Evolutionary conservation across 2,888 invertebrate genomes (phyloP).

Genomic region (Palloptera scutellata): DNA sequence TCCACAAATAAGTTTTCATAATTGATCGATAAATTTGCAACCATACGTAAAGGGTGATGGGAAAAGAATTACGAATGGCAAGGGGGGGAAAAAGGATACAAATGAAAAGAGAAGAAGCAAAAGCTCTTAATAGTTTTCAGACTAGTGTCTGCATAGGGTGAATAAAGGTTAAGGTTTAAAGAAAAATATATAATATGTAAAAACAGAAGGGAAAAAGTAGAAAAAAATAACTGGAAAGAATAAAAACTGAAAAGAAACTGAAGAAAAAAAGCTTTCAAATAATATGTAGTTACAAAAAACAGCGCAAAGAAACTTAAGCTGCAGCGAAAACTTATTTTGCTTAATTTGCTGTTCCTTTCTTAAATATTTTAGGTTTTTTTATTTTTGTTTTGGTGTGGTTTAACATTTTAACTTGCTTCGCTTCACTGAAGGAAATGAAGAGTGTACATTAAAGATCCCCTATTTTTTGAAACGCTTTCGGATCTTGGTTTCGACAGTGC

Average conservation of each 20-base stretch:
- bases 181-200: too few relatives aligned
- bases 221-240: background rate
- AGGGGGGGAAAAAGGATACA: too few relatives aligned
- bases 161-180: background rate
- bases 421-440: background rate
- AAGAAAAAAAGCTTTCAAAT: background rate
- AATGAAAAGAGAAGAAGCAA: too few relatives aligned
- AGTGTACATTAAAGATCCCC: too few relatives aligned
- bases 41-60: too few relatives aligned
- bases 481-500: too few relatives aligned
- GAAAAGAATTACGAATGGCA: background rate
- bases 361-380: background rate
- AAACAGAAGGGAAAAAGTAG: constrained; percentile 28
- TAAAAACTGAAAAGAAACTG: constrained; percentile 6
- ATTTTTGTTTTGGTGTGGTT: background rate
- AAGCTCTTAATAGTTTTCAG: too few relatives aligned
- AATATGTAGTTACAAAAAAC: background rate
- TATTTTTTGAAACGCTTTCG: too few relatives aligned
- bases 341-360: background rate
- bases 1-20: constrained; percentile 30
- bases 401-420: background rate
- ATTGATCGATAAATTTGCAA: constrained; percentile 46
- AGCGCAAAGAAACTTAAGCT: background rate
- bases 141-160: too few relatives aligned
- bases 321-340: background rate